Base-by-base conservation (phyloP, 2,113 vertebrate species). In the Paradoxurus hermaphroditus region DNA sequence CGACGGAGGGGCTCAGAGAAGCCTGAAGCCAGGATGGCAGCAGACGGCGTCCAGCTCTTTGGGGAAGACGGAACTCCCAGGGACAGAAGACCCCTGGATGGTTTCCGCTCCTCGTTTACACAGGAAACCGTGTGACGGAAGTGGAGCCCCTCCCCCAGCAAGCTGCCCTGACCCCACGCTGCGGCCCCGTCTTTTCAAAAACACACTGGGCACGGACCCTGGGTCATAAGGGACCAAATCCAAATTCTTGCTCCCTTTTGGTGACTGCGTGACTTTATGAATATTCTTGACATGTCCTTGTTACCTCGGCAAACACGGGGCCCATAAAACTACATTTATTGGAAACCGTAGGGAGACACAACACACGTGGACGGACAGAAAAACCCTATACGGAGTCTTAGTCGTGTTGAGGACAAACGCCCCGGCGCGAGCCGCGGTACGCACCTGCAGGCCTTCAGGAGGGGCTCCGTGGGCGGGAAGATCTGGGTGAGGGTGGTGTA, bases 371-470 rank as follows among this genome's bases (percentile, higher is more conserved):
- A 12, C 0, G 21, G 88, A 15, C 31, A 25, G 51, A 70, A 63
- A 96, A 93, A 31, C 31, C 65, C 2, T 39, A 7, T 39, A 75
- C 1, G 1, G 62, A 49, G 29, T 0, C 51, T 90, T 39, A 94
- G 18, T 7, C 19, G 18, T 34, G 86, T 44, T 92, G 94, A 14
- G 19, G 53, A 36, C 12, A 29, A 59, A n/a, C n/a, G 85, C 19
- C 1, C 34, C 27, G 73, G 91, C 91, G 25, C 1, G 34, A 36
- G 68, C 12, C 8, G 0, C 0, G 34, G 70, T 77, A 97, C 99
- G 85, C 96, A 99, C 99, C 99, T 99, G 99, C 99, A 99, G 59
- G 99, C 99, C 91, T 98, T 98, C 29, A 99, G 99, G 85, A 99
- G 99, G 3, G 99, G 99, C 95, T 90, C 96, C 1, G 99, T 99